Conservation (phyloP, 2,888 invertebrate genomes). For the Amblyteles armatorius region DNA sequence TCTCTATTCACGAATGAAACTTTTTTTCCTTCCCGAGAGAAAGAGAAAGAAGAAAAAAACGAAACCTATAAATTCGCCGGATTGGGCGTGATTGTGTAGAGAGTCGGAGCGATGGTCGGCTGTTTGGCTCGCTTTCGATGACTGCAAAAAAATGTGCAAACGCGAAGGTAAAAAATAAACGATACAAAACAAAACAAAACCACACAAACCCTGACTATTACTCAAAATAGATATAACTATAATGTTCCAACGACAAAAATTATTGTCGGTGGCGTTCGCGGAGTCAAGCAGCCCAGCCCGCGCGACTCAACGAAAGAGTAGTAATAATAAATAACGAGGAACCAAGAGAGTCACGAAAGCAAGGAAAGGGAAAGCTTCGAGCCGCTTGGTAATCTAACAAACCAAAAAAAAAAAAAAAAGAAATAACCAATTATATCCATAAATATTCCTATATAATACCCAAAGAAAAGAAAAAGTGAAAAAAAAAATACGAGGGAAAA, state of each 20-base stretch:
- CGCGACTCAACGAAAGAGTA: conserved; percentile 45
- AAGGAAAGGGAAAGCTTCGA: conserved; percentile 66
- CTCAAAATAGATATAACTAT: conserved; percentile 49
- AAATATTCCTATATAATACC: conserved; percentile 80
- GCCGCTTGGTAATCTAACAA: conserved; percentile 76
- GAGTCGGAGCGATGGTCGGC: conserved; percentile 59
- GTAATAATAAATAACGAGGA: conserved; percentile 48
- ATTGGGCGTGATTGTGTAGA: conserved; percentile 52
- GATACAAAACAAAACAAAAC: conserved; percentile 1
- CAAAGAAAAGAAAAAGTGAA: conserved; percentile 55
- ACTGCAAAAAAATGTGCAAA: conserved; percentile 34
- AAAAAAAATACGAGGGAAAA: conserved; percentile 69
- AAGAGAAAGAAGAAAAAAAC: conserved; percentile 14
- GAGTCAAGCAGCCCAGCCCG: conserved; percentile 45
- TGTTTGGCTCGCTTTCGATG: conserved; percentile 60
- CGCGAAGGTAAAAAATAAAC: conserved; percentile 5
- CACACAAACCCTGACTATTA: conserved; percentile 42
- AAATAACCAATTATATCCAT: conserved; percentile 77
- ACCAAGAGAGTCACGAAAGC: conserved; percentile 46
- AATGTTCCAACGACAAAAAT: conserved; percentile 56
- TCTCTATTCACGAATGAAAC: conserved; percentile 45
- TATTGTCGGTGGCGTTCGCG: conserved; percentile 49
- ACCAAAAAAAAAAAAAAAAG: conserved; percentile 63
- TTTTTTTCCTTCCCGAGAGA: conserved; percentile 29
- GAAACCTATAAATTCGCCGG: conserved; percentile 21